phyloP scores from a whole-genome alignment of 1,140 invertebrate genomes.

The Thalassaphorura encarpata region DNA sequence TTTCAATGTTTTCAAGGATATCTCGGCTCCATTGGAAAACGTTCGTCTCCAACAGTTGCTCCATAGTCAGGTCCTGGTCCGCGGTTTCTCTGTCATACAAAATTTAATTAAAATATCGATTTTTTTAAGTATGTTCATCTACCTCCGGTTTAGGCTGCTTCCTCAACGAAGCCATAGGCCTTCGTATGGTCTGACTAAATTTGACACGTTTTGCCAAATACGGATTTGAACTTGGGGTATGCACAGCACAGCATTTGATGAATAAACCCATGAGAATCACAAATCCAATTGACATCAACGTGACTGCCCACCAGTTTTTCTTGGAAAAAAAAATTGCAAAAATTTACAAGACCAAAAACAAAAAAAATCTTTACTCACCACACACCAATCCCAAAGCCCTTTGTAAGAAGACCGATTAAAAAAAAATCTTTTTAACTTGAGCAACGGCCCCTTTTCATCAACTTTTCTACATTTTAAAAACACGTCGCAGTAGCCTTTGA shows the following conservation, averaged over 20 bases:
- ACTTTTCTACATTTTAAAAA: constrained; percentile 94
- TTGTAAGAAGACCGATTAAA: constrained; percentile 82
- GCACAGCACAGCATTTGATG: constrained; percentile 98
- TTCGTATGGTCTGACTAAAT: constrained; percentile 72
- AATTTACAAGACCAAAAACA: neutral
- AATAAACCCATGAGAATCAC: constrained; percentile 96
- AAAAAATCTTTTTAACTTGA: constrained; percentile 89
- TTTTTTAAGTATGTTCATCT: neutral
- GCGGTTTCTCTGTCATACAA: neutral
- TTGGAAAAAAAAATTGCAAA: constrained; percentile 35
- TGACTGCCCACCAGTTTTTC: constrained; percentile 94
- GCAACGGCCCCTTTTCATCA: constrained; percentile 94
- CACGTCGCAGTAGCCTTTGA: constrained; percentile 96
- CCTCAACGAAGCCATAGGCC: constrained; percentile 77
- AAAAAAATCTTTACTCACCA: constrained; percentile 36
- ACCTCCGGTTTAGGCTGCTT: constrained; percentile 45
- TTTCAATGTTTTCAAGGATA: too few species aligned
- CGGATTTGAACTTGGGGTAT: constrained; percentile 95
- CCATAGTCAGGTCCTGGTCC: too few species aligned
- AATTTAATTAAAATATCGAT: neutral
- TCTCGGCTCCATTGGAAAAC: too few species aligned
- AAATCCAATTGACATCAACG: constrained; percentile 79
- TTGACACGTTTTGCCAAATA: constrained; percentile 76
- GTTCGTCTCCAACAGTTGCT: too few species aligned
- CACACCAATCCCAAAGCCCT: constrained; percentile 77